Percentiles rank a stretch among this genome's conserved stretches.
These are phyloP conservation scores for Caenorhabditis zanzibari DNA, from an alignment of 2,888 invertebrate species.

Conservation along the genomic window DNA sequence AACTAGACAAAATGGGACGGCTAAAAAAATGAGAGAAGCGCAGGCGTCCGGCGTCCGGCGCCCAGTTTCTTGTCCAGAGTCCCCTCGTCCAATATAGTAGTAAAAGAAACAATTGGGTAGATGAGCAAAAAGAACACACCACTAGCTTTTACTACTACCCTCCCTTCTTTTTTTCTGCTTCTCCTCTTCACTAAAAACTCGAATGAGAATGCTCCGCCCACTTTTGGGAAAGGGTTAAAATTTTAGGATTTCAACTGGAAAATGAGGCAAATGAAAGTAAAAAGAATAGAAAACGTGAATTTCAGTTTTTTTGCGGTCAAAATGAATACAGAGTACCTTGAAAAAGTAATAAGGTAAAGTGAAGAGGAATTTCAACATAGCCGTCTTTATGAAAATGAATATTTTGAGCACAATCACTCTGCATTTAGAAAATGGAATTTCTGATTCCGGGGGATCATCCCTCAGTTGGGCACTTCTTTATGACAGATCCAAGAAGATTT, in stretches of 20 bases:
- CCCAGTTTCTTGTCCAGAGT: conserved; percentile 30
- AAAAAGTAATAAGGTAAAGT: no score
- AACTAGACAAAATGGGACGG: background rate
- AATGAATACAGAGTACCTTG: no score
- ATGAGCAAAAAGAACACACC: conserved; percentile 47
- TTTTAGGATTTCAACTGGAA: background rate
- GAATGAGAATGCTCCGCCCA: conserved; percentile 9
- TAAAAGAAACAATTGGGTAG: conserved; percentile 63
- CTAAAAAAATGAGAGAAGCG: conserved; percentile 27
- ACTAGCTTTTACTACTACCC: conserved; percentile 34
- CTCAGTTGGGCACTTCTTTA: background rate
- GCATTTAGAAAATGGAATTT: background rate
- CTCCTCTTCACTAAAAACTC: background rate
- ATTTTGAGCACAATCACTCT: background rate
- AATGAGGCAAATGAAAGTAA: background rate
- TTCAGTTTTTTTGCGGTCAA: no score
- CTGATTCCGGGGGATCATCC: conserved; percentile 1
- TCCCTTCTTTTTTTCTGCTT: background rate
- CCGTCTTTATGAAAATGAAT: background rate
- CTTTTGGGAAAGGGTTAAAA: background rate
- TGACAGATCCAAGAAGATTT: background rate
- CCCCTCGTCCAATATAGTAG: conserved; percentile 54
- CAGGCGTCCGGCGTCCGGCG: conserved; percentile 36
- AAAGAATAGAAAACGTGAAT: background rate
- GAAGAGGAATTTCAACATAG: background rate